phyloP scores from a whole-genome alignment of 1,140 invertebrate species.

The Dicyema japonicum region DNA sequence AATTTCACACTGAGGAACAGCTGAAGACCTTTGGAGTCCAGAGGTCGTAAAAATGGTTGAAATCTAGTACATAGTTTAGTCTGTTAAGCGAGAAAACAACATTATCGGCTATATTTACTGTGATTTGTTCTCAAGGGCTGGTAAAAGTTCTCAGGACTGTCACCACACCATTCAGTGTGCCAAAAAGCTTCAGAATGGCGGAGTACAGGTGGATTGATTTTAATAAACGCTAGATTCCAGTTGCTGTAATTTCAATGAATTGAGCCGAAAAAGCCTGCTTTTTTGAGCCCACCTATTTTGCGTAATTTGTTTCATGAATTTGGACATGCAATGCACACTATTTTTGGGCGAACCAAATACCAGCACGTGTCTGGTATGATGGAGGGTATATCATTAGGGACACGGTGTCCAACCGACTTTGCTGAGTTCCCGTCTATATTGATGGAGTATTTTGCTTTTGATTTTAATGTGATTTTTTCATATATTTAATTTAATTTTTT shows the following conservation, averaged over 20 bases:
- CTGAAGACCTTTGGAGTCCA: no score
- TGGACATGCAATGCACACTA: slow-evolving; percentile 93
- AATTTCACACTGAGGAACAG: no score
- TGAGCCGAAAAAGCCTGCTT: slow-evolving; percentile 28
- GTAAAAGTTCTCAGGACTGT: slow-evolving; percentile 53
- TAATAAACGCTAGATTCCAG: no score
- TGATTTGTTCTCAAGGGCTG: slow-evolving; percentile 56
- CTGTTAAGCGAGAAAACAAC: no score
- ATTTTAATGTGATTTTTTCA: slow-evolving; percentile 55
- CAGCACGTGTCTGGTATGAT: no score
- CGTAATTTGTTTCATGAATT: slow-evolving; percentile 95
- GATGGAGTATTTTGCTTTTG: slow-evolving; percentile 81
- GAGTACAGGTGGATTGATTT: no score
- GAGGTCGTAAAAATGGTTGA: no score
- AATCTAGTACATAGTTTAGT: no score
- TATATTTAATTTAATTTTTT: no score
- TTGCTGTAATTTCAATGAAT: no score
- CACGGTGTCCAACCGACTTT: slow-evolving; percentile 73
- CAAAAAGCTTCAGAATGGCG: slow-evolving; percentile 37
- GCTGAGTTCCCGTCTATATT: slow-evolving; percentile 84
- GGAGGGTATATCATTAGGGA: no score
- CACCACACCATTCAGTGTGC: slow-evolving; percentile 89
- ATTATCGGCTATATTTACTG: slow-evolving; percentile 73
- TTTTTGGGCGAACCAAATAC: no score
- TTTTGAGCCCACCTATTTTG: slow-evolving; percentile 39